Conservation (phyloP, 2,113 vertebrate species). For the Gnathonemus longibarbis region DNA sequence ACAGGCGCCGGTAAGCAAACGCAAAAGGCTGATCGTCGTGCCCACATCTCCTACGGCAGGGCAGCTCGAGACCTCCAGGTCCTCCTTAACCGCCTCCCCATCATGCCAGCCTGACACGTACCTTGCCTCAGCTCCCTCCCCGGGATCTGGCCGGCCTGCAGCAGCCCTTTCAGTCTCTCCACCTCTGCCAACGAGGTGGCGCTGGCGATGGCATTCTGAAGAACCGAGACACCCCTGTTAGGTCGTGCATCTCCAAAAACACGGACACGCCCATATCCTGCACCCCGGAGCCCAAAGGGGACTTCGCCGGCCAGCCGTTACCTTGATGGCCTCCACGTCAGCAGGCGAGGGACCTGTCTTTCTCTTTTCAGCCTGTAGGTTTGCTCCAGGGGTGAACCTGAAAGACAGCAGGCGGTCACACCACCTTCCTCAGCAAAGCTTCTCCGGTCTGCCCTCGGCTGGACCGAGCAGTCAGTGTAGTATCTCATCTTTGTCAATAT, state of each 20-base stretch:
- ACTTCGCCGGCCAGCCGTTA: slow-evolving; percentile 24
- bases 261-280: background rate
- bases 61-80: background rate
- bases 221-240: background rate
- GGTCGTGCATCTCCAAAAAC: background rate
- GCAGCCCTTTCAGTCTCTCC: slow-evolving; percentile 82
- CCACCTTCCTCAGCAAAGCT: slow-evolving; percentile 36
- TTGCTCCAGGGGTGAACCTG: slow-evolving; percentile 87
- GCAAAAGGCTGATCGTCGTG: background rate
- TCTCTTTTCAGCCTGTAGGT: slow-evolving; percentile 81
- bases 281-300: background rate
- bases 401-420: slow-evolving; percentile 27
- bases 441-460: slow-evolving; percentile 67
- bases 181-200: slow-evolving; percentile 88
- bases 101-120: slow-evolving; percentile 31
- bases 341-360: slow-evolving; percentile 79
- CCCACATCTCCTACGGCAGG: background rate
- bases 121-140: slow-evolving; percentile 78
- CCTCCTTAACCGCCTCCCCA: background rate
- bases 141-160: slow-evolving; percentile 91
- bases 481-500: slow-evolving; percentile 91
- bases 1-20: background rate
- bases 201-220: slow-evolving; percentile 83
- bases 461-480: slow-evolving; percentile 77
- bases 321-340: slow-evolving; percentile 96